phyloP scores from a whole-genome alignment of 2,888 invertebrate species.

The Yponomeuta evonymella region DNA sequence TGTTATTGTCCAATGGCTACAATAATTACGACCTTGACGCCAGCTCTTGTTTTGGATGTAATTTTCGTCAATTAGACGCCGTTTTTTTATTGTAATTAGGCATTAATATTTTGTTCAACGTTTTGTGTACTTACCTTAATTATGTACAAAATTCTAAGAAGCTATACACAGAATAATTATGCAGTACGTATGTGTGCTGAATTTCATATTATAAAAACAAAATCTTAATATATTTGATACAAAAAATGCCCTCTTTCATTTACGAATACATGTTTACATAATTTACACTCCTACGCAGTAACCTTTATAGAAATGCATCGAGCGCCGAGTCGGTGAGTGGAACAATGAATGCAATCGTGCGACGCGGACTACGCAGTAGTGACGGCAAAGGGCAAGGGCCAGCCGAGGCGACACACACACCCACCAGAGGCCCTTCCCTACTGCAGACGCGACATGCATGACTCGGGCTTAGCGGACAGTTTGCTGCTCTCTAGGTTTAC shows the following conservation, averaged over 20 bases:
- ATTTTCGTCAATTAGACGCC: conserved; percentile 31
- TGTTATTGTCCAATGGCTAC: conserved; percentile 8
- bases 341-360: not conserved
- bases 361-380: not conserved
- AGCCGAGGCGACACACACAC: not conserved
- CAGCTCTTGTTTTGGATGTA: conserved; percentile 25
- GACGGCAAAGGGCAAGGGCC: not conserved
- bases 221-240: conserved; percentile 2
- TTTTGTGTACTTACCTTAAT: conserved; percentile 19
- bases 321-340: not conserved
- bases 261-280: not conserved
- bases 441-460: not conserved
- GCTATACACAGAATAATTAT: not conserved
- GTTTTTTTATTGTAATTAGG: conserved; percentile 16
- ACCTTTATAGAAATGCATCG: not conserved
- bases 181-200: not conserved
- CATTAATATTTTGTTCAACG: conserved; percentile 8
- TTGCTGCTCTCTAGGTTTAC: not conserved
- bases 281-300: conserved; percentile 3
- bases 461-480: not conserved
- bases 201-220: not conserved
- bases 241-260: not conserved
- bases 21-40: conserved; percentile 3
- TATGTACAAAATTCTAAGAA: conserved; percentile 4
- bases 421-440: not conserved